Conservation (phyloP, 2,888 invertebrate genomes). For the Volucella bombylans region DNA sequence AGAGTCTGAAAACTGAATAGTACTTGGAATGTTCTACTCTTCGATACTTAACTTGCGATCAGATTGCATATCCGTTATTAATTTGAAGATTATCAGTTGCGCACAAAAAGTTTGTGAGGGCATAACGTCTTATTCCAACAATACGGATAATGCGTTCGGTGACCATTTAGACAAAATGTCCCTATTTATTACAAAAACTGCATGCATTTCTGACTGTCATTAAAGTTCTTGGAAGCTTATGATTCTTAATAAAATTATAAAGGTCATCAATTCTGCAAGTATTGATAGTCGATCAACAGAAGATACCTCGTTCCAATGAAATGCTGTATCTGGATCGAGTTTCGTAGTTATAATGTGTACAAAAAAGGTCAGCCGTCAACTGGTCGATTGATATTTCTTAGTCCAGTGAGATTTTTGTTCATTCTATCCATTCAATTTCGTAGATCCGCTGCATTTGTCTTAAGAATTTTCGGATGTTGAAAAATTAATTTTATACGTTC, state of each 20-base stretch:
- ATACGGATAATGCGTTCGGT: constrained; percentile 33
- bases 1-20: too few relatives aligned
- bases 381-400: constrained; percentile 56
- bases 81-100: not conserved
- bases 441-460: constrained; percentile 46
- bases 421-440: constrained; percentile 59
- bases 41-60: constrained; percentile 4
- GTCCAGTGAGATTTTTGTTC: constrained; percentile 57
- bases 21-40: constrained; percentile 23
- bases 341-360: constrained; percentile 49
- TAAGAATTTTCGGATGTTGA: constrained; percentile 46
- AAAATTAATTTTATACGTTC: constrained; percentile 49
- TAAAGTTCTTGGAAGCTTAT: constrained; percentile 23
- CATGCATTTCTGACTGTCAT: constrained; percentile 40
- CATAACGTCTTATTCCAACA: constrained; percentile 38
- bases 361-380: constrained; percentile 49
- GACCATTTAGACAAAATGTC: too few relatives aligned
- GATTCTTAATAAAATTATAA: constrained; percentile 17
- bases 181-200: constrained; percentile 39
- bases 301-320: constrained; percentile 2
- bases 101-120: constrained; percentile 12
- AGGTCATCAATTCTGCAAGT: too few relatives aligned
- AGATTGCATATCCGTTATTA: constrained; percentile 30
- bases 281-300: too few relatives aligned
- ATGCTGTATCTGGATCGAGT: constrained; percentile 43